These are phyloP conservation scores for Clostera curtula DNA, from an alignment of 2,888 invertebrate genomes.

Conservation along the genomic window DNA sequence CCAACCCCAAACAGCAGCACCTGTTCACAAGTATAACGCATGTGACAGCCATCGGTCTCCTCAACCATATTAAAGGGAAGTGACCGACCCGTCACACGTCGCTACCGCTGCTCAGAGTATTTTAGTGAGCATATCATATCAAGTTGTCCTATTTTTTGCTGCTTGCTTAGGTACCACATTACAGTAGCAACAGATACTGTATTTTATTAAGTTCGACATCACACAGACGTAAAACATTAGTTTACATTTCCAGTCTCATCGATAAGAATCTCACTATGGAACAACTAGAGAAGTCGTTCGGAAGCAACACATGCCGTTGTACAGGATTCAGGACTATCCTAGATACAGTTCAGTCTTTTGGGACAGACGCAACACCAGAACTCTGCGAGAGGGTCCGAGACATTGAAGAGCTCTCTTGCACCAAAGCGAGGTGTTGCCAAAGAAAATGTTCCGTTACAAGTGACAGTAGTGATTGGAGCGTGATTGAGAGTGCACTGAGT, in stretches of 20 bases:
- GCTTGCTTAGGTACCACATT: too few relatives aligned
- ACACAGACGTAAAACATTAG: too few relatives aligned
- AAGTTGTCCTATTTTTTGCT: too few relatives aligned
- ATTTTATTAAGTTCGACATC: too few relatives aligned
- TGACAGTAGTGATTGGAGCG: conserved; percentile 41
- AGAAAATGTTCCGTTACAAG: conserved; percentile 39
- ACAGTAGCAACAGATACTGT: too few relatives aligned
- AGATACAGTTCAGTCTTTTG: conserved; percentile 84
- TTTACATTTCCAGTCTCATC: conserved; percentile 55
- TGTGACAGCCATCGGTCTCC: too few relatives aligned
- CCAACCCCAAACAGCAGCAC: too few relatives aligned
- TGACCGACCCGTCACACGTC: too few relatives aligned
- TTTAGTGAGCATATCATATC: too few relatives aligned
- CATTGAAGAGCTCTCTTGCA: conserved; percentile 54
- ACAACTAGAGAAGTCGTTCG: conserved; percentile 83
- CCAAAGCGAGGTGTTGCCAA: conserved; percentile 31
- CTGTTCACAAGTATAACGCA: too few relatives aligned
- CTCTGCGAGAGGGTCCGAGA: conserved; percentile 63
- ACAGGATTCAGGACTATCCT: conserved; percentile 86
- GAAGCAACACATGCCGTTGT: conserved; percentile 86
- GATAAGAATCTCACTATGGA: conserved; percentile 75
- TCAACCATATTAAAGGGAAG: too few relatives aligned
- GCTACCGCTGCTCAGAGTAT: too few relatives aligned
- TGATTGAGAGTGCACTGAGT: conserved; percentile 26
- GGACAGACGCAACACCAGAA: conserved; percentile 72